Conservation (phyloP, 1,140 invertebrate species). For the Branchinecta lynchi region DNA sequence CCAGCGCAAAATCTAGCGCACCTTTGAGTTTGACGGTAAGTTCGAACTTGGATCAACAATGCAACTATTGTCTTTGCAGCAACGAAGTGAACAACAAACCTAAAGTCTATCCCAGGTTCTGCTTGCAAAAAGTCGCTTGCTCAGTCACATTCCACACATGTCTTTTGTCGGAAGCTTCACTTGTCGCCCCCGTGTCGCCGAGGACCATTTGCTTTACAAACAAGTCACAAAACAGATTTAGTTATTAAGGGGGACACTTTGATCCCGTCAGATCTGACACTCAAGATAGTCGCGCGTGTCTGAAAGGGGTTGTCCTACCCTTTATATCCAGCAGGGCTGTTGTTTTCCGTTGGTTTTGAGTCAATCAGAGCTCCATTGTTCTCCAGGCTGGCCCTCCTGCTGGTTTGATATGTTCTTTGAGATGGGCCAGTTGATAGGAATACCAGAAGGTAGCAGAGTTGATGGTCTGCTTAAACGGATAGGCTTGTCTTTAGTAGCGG, state of each 20-base stretch:
- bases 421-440: slow-evolving; percentile 4
- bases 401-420: slow-evolving; percentile 4
- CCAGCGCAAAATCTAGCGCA: too few relatives aligned
- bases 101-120: too few relatives aligned
- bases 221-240: neutral
- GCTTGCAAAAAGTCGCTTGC: too few relatives aligned
- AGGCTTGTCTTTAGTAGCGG: slow-evolving; percentile 9
- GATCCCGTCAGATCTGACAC: neutral
- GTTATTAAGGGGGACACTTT: neutral
- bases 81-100: too few relatives aligned
- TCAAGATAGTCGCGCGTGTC: neutral
- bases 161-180: too few relatives aligned
- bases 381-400: neutral
- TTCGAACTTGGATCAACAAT: too few relatives aligned
- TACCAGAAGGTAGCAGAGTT: neutral
- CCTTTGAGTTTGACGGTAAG: too few relatives aligned
- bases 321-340: neutral
- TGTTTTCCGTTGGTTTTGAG: neutral
- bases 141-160: too few relatives aligned
- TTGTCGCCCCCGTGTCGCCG: neutral
- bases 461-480: neutral
- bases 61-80: too few relatives aligned
- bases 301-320: neutral
- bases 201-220: neutral
- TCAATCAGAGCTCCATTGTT: slow-evolving; percentile 2